Base-by-base conservation (phyloP, 2,113 vertebrate species). In the Galemys pyrenaicus region DNA sequence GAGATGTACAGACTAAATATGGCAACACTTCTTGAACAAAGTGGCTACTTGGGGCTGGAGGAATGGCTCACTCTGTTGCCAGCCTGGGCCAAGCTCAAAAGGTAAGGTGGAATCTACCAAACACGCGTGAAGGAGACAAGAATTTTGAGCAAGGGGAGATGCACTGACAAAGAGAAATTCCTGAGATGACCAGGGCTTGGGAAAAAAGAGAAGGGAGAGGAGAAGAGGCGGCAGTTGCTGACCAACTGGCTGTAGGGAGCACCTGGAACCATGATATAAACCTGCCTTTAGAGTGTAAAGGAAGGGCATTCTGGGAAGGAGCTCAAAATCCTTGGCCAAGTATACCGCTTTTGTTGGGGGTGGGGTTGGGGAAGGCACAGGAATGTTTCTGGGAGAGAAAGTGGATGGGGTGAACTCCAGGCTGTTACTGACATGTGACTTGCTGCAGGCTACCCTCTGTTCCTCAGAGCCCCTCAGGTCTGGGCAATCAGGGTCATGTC, bases 401-500 rank as follows among this genome's bases (percentile, higher is more conserved):
- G 28, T 56, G 6, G 3, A 22, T 67, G 17, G 35, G 22, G 32
- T 77, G 32, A 62, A 87, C 37, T 41, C 49, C 1, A 64, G 54
- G 39, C 26, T 28, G 10, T 95, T 26, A 54, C 30, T 64, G 41
- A 82, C 17, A 85, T 65, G 88, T 91, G 77, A 92, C 51, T 24
- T 71, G 44, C 58, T 16, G 67, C 74, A 87, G 68, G 19, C 2
- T 9, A 75, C 54, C 60, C 67, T 89, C 62, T 60, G 39, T 95
- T 64, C 20, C 93, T 79, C 37, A 82, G 82, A 94, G 51, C n/a
- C 58, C 77, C 32, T 91, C 16, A 13, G 56, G 46, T 28, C 65
- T 96, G 70, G 79, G 51, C 78, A 91, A 83, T 58, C 51, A 62
- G n/a, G 86, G 86, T 94, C 49, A 68, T 77, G 95, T 95, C 96